These are phyloP conservation scores for Pangasius krempfi DNA, from an alignment of 2,797 vertebrate genomes.

Conservation along the genomic window DNA sequence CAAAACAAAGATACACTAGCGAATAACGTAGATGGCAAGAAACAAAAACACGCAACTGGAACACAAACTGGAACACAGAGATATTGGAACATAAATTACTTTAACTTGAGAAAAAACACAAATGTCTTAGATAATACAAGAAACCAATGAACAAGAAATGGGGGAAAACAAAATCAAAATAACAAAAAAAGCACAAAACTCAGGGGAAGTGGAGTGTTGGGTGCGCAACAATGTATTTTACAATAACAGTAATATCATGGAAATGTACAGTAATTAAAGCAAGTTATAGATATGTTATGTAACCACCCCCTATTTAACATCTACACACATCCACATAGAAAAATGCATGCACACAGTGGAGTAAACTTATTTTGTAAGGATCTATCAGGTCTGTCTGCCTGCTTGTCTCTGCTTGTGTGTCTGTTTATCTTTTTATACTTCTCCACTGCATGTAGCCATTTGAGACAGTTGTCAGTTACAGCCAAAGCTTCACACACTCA, in stretches of 20 bases:
- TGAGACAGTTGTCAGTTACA: not conserved
- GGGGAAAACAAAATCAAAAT: not conserved
- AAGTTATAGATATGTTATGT: not conserved
- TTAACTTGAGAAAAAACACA: not conserved
- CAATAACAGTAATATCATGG: not conserved
- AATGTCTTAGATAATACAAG: not conserved
- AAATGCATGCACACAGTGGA: not conserved
- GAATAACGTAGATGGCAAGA: not conserved
- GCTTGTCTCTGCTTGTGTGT: not conserved
- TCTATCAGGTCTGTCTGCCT: not conserved
- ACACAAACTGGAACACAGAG: not conserved
- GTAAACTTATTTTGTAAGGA: not conserved
- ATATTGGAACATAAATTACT: not conserved
- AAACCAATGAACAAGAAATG: not conserved
- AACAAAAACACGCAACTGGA: not conserved
- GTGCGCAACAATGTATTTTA: not conserved
- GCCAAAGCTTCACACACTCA: constrained; percentile 15
- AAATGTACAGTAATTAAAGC: not conserved
- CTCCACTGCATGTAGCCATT: not conserved
- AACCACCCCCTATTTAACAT: not conserved
- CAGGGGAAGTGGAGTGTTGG: not conserved
- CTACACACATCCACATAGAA: not conserved
- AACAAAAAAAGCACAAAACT: not conserved
- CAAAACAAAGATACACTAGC: not conserved
- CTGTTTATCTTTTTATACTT: not conserved